These are phyloP conservation scores for Pseudanteris insignis DNA, from an alignment of 2,888 invertebrate genomes.

Conservation along the genomic window DNA sequence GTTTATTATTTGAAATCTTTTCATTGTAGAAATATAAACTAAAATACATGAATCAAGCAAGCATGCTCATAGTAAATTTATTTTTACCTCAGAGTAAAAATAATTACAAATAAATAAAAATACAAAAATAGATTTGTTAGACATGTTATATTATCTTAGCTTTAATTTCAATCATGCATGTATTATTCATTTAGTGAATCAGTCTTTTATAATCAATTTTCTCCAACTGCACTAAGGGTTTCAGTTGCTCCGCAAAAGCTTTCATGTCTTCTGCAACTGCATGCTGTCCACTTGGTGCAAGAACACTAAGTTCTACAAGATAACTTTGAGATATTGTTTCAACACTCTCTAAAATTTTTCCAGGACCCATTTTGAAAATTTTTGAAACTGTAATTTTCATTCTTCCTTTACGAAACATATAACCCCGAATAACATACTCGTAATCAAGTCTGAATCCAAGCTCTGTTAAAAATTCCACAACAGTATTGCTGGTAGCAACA, in stretches of 20 bases:
- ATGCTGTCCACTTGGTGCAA: slow-evolving; percentile 92
- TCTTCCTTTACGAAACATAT: slow-evolving; percentile 94
- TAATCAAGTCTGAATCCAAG: slow-evolving; percentile 91
- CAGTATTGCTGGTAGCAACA: slow-evolving; percentile 88
- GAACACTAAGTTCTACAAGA: slow-evolving; percentile 89
- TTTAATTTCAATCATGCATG: too few relatives aligned
- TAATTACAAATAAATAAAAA: too few relatives aligned
- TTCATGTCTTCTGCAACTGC: slow-evolving; percentile 96
- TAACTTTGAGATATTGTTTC: slow-evolving; percentile 93
- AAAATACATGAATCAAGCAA: too few relatives aligned
- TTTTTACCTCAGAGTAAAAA: too few relatives aligned
- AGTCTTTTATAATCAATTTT: slow-evolving; percentile 81
- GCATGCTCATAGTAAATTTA: too few relatives aligned
- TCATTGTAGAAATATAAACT: too few relatives aligned
- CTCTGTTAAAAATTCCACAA: slow-evolving; percentile 91
- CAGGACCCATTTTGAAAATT: slow-evolving; percentile 85
- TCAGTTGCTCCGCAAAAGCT: slow-evolving; percentile 91
- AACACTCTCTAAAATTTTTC: slow-evolving; percentile 74
- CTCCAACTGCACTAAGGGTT: slow-evolving; percentile 90
- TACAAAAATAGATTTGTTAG: too few relatives aligned
- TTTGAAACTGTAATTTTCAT: slow-evolving; percentile 98
- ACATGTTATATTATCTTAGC: too few relatives aligned
- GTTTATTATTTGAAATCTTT: too few relatives aligned
- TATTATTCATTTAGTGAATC: too few relatives aligned
- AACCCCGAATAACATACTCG: slow-evolving; percentile 91